Percentiles rank a stretch among this genome's conserved stretches.
Evolutionary conservation across 2,797 vertebrate genomes (phyloP).

Genomic region (Mus minutoides): DNA sequence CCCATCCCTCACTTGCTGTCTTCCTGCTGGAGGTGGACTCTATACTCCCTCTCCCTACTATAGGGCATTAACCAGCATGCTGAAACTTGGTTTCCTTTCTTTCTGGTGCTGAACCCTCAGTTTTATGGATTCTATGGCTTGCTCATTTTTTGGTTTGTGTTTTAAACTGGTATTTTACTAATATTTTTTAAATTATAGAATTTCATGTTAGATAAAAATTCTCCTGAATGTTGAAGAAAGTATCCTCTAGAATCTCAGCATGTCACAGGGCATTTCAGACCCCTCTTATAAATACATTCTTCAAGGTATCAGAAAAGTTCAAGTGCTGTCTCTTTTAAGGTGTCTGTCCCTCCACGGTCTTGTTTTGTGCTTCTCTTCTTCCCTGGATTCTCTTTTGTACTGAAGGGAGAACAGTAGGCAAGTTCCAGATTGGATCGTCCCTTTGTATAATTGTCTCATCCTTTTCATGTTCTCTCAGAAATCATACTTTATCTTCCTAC

Average conservation of each 20-base stretch:
- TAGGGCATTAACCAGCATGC: too few relatives aligned
- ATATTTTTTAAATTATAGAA: conserved; percentile 1
- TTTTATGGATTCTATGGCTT: background rate
- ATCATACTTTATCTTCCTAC: background rate
- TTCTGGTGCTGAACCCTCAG: background rate
- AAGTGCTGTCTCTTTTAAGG: background rate
- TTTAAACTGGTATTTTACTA: background rate
- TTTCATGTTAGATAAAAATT: conserved; percentile 5
- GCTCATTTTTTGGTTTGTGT: conserved; percentile 27
- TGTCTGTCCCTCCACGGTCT: background rate
- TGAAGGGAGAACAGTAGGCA: background rate
- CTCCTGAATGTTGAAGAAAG: background rate
- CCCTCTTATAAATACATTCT: conserved; percentile 8
- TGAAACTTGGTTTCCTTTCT: background rate
- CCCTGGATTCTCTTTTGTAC: background rate
- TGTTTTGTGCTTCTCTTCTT: background rate
- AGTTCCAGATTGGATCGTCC: background rate
- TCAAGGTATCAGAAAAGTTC: background rate
- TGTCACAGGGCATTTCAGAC: background rate
- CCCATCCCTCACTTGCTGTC: too few relatives aligned
- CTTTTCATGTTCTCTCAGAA: background rate
- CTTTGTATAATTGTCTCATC: background rate
- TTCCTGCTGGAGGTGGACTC: too few relatives aligned
- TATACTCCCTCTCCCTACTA: too few relatives aligned
- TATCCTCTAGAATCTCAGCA: background rate